These are phyloP conservation scores for Siphonodentalium dalli DNA, from an alignment of 2,888 invertebrate species.

Conservation along the genomic window DNA sequence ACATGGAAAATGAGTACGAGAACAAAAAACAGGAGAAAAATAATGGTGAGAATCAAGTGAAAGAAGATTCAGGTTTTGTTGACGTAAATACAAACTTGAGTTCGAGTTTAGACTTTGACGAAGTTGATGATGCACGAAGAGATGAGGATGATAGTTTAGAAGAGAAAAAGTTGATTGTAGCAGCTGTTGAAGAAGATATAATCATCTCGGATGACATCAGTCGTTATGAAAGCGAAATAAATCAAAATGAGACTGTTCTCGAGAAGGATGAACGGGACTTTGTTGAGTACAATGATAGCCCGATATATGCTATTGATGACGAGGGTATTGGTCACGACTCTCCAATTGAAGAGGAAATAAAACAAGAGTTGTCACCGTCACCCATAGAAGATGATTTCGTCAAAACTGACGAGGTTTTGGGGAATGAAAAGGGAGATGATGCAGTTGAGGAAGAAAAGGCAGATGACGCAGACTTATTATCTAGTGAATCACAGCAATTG, in stretches of 20 bases:
- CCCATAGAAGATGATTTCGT: neutral
- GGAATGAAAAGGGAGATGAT: neutral
- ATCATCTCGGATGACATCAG: neutral
- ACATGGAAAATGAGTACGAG: neutral
- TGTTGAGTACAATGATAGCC: neutral
- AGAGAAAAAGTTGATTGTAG: conserved; percentile 1
- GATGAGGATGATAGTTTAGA: conserved; percentile 11
- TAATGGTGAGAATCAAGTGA: neutral
- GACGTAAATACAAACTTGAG: neutral
- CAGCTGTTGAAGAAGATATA: neutral
- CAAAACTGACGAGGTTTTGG: neutral
- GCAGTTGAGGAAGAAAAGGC: conserved; percentile 5
- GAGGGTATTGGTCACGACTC: no score
- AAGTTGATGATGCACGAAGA: neutral
- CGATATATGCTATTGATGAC: no score
- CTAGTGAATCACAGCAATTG: no score
- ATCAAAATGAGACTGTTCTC: neutral
- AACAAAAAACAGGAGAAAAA: conserved; percentile 3
- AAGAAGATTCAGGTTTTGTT: conserved; percentile 4
- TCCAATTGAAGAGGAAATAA: neutral
- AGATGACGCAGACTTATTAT: no score
- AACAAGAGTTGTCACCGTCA: neutral
- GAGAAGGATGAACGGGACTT: neutral
- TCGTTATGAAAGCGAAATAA: neutral
- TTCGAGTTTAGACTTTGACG: no score